Conservation (phyloP, 2,888 invertebrate genomes). For the Nemoura dubitans region DNA sequence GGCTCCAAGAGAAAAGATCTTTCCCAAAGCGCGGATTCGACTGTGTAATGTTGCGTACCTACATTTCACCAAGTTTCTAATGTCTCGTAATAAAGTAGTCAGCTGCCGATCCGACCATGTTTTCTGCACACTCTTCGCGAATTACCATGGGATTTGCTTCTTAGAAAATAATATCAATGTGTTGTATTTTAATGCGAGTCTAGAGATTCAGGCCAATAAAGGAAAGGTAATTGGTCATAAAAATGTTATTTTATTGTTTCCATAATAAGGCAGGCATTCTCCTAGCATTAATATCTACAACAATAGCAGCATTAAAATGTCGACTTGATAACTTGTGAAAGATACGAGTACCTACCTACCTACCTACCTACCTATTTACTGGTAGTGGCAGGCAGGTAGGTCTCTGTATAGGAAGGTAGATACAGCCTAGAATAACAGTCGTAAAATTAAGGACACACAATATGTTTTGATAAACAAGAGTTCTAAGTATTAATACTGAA, state of each 20-base stretch:
- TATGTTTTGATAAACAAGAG: not conserved
- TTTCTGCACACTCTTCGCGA: not conserved
- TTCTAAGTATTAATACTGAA: not conserved
- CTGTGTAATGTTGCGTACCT: too few relatives aligned
- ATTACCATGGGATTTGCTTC: not conserved
- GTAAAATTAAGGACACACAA: not conserved
- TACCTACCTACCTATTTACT: too few relatives aligned
- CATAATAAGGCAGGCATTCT: slow-evolving; percentile 1
- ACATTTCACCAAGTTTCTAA: too few relatives aligned
- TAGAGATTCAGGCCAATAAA: not conserved
- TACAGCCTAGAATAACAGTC: not conserved
- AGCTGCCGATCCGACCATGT: not conserved
- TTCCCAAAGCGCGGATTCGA: too few relatives aligned
- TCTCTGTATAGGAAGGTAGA: too few relatives aligned
- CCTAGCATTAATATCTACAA: not conserved
- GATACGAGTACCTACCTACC: not conserved
- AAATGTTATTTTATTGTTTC: not conserved
- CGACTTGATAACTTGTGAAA: not conserved
- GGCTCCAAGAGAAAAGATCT: too few relatives aligned
- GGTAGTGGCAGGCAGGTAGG: too few relatives aligned
- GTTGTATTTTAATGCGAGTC: not conserved
- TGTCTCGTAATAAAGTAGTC: not conserved
- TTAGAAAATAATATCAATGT: not conserved
- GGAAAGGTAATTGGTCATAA: not conserved
- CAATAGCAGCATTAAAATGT: not conserved